Evolutionary conservation across 1,140 invertebrate species (phyloP).

Genomic region (Cherax destructor): DNA sequence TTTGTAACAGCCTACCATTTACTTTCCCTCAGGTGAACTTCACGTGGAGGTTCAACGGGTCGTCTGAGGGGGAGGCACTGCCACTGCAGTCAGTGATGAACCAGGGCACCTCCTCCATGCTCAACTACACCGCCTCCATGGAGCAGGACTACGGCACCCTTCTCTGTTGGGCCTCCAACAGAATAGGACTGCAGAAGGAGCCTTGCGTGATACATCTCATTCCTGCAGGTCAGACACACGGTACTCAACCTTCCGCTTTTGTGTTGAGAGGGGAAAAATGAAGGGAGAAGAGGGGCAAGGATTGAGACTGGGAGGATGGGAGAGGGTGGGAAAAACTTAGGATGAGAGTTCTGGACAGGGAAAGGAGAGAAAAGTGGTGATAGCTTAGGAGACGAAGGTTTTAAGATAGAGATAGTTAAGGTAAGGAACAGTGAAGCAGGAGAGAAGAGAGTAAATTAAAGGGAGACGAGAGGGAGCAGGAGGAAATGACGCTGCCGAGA

Average conservation of each 20-base stretch:
- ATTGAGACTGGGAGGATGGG: not conserved
- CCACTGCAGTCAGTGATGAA: constrained; percentile 72
- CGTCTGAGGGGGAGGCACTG: constrained; percentile 78
- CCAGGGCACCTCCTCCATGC: constrained; percentile 72
- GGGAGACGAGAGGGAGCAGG: too few species aligned
- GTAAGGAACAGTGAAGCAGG: too few species aligned
- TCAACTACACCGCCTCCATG: constrained; percentile 52
- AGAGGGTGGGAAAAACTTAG: not conserved
- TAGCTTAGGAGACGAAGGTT: not conserved
- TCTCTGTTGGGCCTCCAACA: constrained; percentile 66
- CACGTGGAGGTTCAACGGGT: constrained; percentile 85
- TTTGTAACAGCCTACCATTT: too few species aligned
- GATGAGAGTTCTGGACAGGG: not conserved
- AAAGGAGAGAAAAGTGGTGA: not conserved
- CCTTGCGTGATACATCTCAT: constrained; percentile 72
- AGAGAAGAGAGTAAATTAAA: too few species aligned
- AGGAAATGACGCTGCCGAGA: too few species aligned
- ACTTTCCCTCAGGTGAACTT: constrained; percentile 75
- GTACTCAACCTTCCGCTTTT: not conserved
- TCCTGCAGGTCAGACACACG: constrained; percentile 58
- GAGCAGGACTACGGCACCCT: constrained; percentile 72
- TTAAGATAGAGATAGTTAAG: too few species aligned
- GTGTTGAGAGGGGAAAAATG: not conserved
- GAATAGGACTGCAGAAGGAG: constrained; percentile 72
- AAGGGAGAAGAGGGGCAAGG: not conserved